These are phyloP conservation scores for Hirtodrosophila confusa DNA, from an alignment of 2,888 invertebrate species.

Conservation along the genomic window DNA sequence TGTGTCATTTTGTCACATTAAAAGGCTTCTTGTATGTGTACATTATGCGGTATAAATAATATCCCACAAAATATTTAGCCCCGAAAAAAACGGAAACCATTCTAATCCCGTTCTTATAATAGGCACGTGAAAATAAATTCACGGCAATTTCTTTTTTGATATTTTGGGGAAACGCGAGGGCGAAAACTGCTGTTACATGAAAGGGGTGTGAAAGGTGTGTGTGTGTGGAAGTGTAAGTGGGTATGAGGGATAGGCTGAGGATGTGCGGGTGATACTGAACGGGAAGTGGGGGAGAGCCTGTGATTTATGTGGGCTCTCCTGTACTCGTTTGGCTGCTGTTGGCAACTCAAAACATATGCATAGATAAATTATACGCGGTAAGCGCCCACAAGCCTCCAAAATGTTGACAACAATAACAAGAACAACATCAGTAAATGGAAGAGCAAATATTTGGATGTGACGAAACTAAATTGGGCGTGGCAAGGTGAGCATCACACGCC, in stretches of 20 bases:
- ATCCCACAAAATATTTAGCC: conserved; percentile 15
- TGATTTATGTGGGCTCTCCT: conserved; percentile 54
- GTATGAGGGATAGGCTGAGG: conserved; percentile 11
- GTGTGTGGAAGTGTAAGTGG: conserved; percentile 4
- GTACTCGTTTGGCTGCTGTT: conserved; percentile 54
- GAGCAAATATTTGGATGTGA: conserved; percentile 74
- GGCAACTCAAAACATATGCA: conserved; percentile 78
- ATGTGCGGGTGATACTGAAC: conserved; percentile 38
- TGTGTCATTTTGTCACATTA: conserved; percentile 17
- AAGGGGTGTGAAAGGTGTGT: conserved; percentile 60
- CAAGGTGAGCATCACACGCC: conserved; percentile 49
- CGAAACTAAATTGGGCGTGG: conserved; percentile 76
- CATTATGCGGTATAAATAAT: conserved; percentile 17
- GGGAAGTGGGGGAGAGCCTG: conserved; percentile 26
- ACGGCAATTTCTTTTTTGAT: conserved; percentile 57
- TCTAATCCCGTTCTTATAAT: conserved; percentile 45
- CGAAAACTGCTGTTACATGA: conserved; percentile 55
- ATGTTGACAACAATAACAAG: conserved; percentile 46
- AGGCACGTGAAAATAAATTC: conserved; percentile 65
- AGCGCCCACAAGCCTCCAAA: conserved; percentile 67
- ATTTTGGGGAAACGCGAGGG: conserved; percentile 45
- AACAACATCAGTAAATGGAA: conserved; percentile 26
- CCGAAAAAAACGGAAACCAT: conserved; percentile 19
- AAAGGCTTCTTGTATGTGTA: conserved; percentile 10
- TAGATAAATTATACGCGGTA: conserved; percentile 78